Percentiles rank a stretch among this genome's conserved stretches.
Evolutionary conservation across 1,140 invertebrate genomes (phyloP).

Genomic region (Aplysia californica): DNA sequence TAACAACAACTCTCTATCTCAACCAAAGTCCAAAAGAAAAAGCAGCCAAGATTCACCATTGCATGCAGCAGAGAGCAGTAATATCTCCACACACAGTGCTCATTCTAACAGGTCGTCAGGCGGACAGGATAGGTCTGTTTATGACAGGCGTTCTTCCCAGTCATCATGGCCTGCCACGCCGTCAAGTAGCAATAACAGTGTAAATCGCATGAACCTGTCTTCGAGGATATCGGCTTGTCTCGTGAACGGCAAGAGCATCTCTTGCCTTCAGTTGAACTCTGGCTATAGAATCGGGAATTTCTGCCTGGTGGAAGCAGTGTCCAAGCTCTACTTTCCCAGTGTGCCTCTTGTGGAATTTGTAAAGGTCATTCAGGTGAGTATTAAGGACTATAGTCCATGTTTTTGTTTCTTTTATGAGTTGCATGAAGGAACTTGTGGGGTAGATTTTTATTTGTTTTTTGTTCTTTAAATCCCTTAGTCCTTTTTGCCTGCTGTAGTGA

Average conservation of each 20-base stretch:
- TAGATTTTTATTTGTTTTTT: no score
- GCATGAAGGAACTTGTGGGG: no score
- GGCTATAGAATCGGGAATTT: slow-evolving; percentile 44
- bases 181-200: slow-evolving; percentile 3
- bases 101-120: no score
- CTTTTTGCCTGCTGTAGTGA: no score
- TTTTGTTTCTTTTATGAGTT: no score
- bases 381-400: no score
- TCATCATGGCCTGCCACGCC: no score
- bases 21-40: not conserved
- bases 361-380: slow-evolving; percentile 55
- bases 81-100: no score
- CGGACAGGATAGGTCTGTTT: no score
- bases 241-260: slow-evolving; percentile 59
- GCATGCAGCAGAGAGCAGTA: no score
- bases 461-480: no score
- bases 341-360: slow-evolving; percentile 60
- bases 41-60: not conserved
- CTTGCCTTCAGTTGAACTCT: slow-evolving; percentile 49
- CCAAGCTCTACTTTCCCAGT: slow-evolving; percentile 60
- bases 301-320: slow-evolving; percentile 61
- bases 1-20: not conserved
- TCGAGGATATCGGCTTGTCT: slow-evolving; percentile 51
- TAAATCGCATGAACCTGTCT: not conserved
- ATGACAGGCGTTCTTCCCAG: no score